Base-by-base conservation (phyloP, 2,797 vertebrate genomes). In the Chaunax sp. region DNA sequence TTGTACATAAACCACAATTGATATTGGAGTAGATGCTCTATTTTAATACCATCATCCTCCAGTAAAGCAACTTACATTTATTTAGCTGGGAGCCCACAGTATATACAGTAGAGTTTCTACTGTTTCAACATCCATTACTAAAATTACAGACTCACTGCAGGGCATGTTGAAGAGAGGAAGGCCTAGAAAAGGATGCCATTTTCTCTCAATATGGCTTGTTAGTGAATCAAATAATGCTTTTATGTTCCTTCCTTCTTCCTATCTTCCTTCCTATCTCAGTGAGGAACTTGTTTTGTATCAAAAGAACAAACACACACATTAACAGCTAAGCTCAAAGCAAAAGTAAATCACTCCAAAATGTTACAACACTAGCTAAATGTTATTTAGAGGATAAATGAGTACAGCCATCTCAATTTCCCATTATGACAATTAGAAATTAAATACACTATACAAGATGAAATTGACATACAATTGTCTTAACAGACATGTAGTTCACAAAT, bases 101-200 rank as follows among this genome's bases (percentile, higher is more conserved):
- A 56, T 49, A 30, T 30, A 2, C 28, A 30, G 56, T 40, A 37
- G 28, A 77, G n/a, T 43, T 49, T 64, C 53, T 61, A 47, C 16
- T 5, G n/a, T 56, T 64, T 73, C 49, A 75, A 75, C 57, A 74
- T 75, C 46, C 64, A 58, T 33, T 18, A 37, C 56, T 58, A 50
- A 43, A 11, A 56, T 30, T 30, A n/a, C 28, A 30, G 28, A 30
- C 28, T 9, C 28, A 30, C 9, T 9, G 9, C 28, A 30, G 8
- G 4, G 28, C 28, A 30, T 30, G 28, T 6, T 30, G 28, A 30
- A 30, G 28, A 25, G 28, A 65, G 71, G 72, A 52, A 80, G 82
- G 60, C 84, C 62, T 64, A 77, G 60, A 85, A 87, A 87, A 56
- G 4, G 25, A 61, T 54, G 59, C 11, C 1, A 14, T 18, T 25